Evolutionary conservation across 2,888 invertebrate species (phyloP), one percentile per base, ranked within the genome.

Genomic region (Meghimatium bilineatum): DNA sequence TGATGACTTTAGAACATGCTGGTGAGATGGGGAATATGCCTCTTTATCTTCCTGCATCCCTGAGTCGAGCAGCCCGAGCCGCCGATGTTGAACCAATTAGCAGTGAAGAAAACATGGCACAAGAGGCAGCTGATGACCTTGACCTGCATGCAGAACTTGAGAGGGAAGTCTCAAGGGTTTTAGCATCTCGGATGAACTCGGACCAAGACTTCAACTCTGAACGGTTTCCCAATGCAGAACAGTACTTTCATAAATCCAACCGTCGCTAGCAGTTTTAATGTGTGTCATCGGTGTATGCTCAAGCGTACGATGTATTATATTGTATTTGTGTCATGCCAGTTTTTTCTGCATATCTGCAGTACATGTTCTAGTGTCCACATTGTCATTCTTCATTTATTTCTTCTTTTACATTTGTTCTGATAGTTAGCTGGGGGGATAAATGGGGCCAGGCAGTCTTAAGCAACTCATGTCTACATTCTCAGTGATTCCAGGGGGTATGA

Each of bases 61-160:
- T 94, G 80, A 90, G 90, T 23, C 91, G 92, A 52, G 95, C 95
- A 0, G 94, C 95, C 34, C 94, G 93, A 1, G 93, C 94, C 29
- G 94, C 95, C 8, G 95, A 95, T 32, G 94, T 95, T n/a, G 91
- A 94, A 32, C 93, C 94, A 20, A 88, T 92, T 80, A 93, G 93
- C 69, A 93, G 93, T 76, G 87, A 95, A 80, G 95, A 95, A 32
- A 93, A 93, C 66, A 93, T 95, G 52, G 93, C 94, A 0, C 93
- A 94, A 85, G 95, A 95, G 34, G 95, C 95, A 0, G 93, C 94
- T 0, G 93, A 93, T 44, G 94, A 95, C 86, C 85, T 93, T 3
- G 93, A 94, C 67, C 93, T 95, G 34, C 95, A 95, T 86, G 89
- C 93, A 20, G 95, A 95, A 1, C 95, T 95, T 89, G 94, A 95